Percentiles rank a stretch among this genome's conserved stretches.
Conservation (phyloP, 92 coral and sea anemone genomes). For the Epizoanthus ramosus region DNA sequence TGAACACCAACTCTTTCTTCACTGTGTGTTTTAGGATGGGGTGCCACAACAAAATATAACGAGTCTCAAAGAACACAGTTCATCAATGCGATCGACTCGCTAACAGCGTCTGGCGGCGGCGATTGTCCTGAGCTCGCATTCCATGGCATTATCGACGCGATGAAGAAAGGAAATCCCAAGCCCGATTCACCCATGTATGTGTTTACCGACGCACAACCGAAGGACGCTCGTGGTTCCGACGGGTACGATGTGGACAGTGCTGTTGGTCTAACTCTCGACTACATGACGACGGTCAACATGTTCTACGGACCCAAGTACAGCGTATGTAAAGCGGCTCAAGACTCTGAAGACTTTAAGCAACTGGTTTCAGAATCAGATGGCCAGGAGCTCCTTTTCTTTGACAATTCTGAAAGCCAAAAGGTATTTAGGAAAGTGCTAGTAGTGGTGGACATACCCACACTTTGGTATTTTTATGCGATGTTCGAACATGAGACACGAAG, state of each 20-base stretch:
- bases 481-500: too few relatives aligned
- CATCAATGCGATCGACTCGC: conserved; percentile 4
- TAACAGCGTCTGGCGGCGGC: conserved; percentile 39
- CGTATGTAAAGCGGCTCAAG: neutral
- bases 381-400: conserved; percentile 21
- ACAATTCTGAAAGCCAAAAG: conserved; percentile 1
- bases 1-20: too few relatives aligned
- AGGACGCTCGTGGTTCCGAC: neutral
- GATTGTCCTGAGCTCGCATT: conserved; percentile 34
- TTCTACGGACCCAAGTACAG: conserved; percentile 14
- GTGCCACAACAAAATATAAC: conserved; percentile 12
- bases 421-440: neutral
- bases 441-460: too few relatives aligned
- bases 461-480: too few relatives aligned
- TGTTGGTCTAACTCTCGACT: neutral
- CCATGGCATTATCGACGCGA: conserved; percentile 19
- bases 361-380: conserved; percentile 29
- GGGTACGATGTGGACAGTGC: conserved; percentile 6
- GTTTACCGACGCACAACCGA: conserved; percentile 33
- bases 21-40: conserved; percentile 17
- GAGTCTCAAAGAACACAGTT: conserved; percentile 21
- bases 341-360: neutral
- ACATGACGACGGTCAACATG: conserved; percentile 28
- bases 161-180: conserved; percentile 26
- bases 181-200: conserved; percentile 36